phyloP scores from a whole-genome alignment of 2,113 vertebrate genomes.

The Promerops cafer region DNA sequence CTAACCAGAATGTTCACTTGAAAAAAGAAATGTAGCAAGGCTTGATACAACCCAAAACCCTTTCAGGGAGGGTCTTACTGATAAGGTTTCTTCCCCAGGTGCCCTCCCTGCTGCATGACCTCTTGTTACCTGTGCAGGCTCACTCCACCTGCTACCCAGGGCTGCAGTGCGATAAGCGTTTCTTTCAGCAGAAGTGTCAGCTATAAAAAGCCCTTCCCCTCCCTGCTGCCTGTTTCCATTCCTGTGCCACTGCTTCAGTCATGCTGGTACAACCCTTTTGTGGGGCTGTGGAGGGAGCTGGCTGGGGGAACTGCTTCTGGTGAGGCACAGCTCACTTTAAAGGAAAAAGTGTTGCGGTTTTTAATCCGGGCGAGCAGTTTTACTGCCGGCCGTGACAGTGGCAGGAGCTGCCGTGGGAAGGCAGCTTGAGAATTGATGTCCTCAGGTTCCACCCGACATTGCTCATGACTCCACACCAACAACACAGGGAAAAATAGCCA shows the following conservation, averaged over 20 bases:
- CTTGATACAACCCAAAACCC: neutral
- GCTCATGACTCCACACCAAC: neutral
- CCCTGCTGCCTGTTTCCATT: conserved; percentile 23
- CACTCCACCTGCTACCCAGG: conserved; percentile 24
- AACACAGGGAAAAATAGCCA: neutral
- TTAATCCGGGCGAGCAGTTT: neutral
- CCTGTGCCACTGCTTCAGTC: neutral
- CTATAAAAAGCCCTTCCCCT: conserved; percentile 61
- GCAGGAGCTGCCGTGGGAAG: neutral
- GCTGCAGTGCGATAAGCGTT: neutral
- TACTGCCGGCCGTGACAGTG: neutral
- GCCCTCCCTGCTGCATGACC: neutral
- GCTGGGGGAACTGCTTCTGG: neutral
- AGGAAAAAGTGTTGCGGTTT: neutral
- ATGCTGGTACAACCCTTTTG: neutral
- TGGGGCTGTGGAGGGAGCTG: neutral
- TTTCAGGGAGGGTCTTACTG: neutral
- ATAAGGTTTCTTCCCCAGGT: neutral
- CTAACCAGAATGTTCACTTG: neutral
- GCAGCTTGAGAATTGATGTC: neutral
- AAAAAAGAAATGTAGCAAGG: neutral
- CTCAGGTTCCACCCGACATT: neutral
- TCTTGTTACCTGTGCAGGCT: conserved; percentile 42
- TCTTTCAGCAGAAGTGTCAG: conserved; percentile 40
- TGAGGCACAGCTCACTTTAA: neutral